These are phyloP conservation scores for Dicyrtomina minuta DNA, from an alignment of 2,888 invertebrate species.

Conservation along the genomic window DNA sequence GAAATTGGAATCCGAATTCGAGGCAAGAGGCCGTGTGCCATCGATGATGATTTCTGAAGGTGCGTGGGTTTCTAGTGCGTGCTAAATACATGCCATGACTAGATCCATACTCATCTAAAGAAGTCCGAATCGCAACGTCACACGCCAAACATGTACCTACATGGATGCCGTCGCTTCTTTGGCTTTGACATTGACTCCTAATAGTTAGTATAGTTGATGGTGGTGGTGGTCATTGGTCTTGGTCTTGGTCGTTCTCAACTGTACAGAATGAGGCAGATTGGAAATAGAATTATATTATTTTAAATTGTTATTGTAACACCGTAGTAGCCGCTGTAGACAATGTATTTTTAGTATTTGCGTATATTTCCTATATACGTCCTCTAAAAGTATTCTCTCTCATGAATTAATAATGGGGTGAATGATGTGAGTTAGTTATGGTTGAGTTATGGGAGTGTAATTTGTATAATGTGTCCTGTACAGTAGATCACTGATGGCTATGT, in stretches of 20 bases:
- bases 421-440: no score
- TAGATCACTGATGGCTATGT: no score
- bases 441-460: no score
- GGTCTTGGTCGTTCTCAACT: background rate
- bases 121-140: constrained; percentile 47
- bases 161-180: background rate
- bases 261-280: no score
- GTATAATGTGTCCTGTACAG: no score
- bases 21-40: constrained; percentile 28
- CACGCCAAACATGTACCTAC: constrained; percentile 14
- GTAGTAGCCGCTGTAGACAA: no score
- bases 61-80: constrained; percentile 52
- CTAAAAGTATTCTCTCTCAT: no score
- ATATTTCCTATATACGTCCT: no score
- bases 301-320: background rate
- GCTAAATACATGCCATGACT: constrained; percentile 44
- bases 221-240: background rate
- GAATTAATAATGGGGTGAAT: no score
- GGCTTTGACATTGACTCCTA: background rate
- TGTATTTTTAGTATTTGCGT: background rate
- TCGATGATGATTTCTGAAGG: constrained; percentile 48
- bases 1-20: background rate
- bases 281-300: no score
- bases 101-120: constrained; percentile 54
- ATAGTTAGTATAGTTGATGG: background rate